Conservation (phyloP, 2,113 vertebrate species). For the Phoxinus phoxinus region DNA sequence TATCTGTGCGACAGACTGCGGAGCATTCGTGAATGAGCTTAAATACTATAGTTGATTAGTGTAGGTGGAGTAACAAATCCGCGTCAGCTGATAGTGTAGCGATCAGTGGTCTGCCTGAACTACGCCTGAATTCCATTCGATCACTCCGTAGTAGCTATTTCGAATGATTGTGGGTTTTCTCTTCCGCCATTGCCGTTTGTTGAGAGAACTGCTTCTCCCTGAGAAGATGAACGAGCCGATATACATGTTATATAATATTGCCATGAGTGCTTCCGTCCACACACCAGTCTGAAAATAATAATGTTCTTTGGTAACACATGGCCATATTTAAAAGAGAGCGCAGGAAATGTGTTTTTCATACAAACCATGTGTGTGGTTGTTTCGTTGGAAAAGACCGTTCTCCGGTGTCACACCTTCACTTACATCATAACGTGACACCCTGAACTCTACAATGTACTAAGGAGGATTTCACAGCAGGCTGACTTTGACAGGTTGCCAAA, state of each 20-base stretch:
- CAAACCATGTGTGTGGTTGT: constrained; percentile 51
- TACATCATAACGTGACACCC: background rate
- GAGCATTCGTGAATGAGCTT: too few relatives aligned
- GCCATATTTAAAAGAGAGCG: constrained; percentile 1
- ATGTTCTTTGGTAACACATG: background rate
- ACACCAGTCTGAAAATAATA: constrained; percentile 20
- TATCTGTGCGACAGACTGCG: too few relatives aligned
- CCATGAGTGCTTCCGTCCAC: background rate
- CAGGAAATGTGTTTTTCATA: constrained; percentile 46
- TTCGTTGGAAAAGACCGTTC: background rate
- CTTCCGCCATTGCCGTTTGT: too few relatives aligned
- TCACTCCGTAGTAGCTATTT: too few relatives aligned
- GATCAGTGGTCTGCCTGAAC: too few relatives aligned
- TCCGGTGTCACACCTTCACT: background rate
- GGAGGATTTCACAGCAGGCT: background rate
- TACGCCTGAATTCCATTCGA: too few relatives aligned
- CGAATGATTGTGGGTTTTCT: too few relatives aligned
- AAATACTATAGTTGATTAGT: too few relatives aligned
- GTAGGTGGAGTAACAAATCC: too few relatives aligned
- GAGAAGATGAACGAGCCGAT: too few relatives aligned
- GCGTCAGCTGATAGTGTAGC: too few relatives aligned
- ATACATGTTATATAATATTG: background rate
- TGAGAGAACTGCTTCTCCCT: too few relatives aligned
- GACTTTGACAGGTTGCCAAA: constrained; percentile 19
- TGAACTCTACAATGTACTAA: background rate